Percentiles rank a stretch among this genome's conserved stretches.
Evolutionary conservation across 92 coral and sea anemone genomes (phyloP).

Genomic region (Metridium senile): DNA sequence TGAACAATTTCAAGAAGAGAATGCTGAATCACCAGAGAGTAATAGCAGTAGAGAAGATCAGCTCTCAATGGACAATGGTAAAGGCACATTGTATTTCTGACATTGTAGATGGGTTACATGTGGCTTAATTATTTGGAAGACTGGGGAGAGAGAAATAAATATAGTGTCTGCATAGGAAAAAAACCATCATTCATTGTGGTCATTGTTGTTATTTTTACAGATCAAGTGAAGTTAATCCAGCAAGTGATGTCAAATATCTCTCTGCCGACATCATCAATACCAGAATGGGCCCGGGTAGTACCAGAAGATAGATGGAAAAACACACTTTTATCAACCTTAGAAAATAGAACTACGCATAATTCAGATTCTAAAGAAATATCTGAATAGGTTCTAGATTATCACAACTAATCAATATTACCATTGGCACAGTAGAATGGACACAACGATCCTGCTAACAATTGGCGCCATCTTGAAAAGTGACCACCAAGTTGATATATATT

Average conservation of each 20-base stretch:
- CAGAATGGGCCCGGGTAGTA: slow-evolving; percentile 91
- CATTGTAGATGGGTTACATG: background rate
- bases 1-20: background rate
- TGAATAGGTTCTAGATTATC: background rate
- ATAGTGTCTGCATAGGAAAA: too few species aligned
- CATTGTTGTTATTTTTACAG: slow-evolving; percentile 40
- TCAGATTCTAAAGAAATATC: background rate
- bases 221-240: slow-evolving; percentile 87
- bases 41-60: slow-evolving; percentile 1
- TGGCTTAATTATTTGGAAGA: too few species aligned
- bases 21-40: background rate
- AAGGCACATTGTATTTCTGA: background rate
- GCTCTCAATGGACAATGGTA: slow-evolving; percentile 21
- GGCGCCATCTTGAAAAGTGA: background rate
- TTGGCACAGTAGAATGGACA: too few species aligned
- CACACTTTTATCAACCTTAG: slow-evolving; percentile 72
- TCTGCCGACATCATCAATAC: slow-evolving; percentile 86
- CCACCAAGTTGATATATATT: too few species aligned
- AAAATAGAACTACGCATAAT: slow-evolving; percentile 44
- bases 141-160: too few species aligned
- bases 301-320: slow-evolving; percentile 98
- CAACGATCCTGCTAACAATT: too few species aligned
- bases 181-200: background rate
- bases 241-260: slow-evolving; percentile 89
- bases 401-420: too few species aligned